Percentiles rank a stretch among this genome's conserved stretches.
Conservation (phyloP, 2,888 invertebrate species). For the Parnassius mnemosyne region DNA sequence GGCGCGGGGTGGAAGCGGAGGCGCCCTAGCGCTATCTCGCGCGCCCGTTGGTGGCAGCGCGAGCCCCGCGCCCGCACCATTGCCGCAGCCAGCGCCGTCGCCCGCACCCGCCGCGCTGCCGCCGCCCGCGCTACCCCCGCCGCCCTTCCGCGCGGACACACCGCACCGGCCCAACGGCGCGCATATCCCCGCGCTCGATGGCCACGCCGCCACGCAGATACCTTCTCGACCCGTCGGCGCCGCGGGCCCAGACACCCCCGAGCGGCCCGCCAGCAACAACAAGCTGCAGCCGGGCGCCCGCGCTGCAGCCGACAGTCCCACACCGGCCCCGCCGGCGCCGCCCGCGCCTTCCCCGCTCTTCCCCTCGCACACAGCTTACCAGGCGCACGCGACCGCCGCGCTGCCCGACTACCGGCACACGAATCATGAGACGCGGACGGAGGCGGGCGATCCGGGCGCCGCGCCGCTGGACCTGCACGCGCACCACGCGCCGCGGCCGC, state of each 20-base stretch:
- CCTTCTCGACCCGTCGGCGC: slow-evolving; percentile 69
- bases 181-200: slow-evolving; percentile 70
- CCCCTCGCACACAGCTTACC: slow-evolving; percentile 72
- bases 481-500: slow-evolving; percentile 52
- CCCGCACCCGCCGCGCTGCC: slow-evolving; percentile 86
- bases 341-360: slow-evolving; percentile 68
- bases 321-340: slow-evolving; percentile 70
- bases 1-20: slow-evolving; percentile 84
- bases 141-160: slow-evolving; percentile 80
- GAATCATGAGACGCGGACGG: slow-evolving; percentile 80
- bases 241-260: slow-evolving; percentile 67
- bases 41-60: slow-evolving; percentile 82
- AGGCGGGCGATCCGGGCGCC: slow-evolving; percentile 51
- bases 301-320: slow-evolving; percentile 72
- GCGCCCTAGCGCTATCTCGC: slow-evolving; percentile 81
- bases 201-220: slow-evolving; percentile 69
- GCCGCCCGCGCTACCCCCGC: slow-evolving; percentile 83
- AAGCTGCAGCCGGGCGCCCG: slow-evolving; percentile 72
- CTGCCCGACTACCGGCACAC: slow-evolving; percentile 74
- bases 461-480: slow-evolving; percentile 67
- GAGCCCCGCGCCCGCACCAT: slow-evolving; percentile 83
- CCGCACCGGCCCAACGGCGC: slow-evolving; percentile 66
- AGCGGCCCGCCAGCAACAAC: slow-evolving; percentile 69
- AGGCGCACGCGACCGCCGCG: slow-evolving; percentile 71
- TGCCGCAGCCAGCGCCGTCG: slow-evolving; percentile 84